A percentile compares a stretch with the other conserved stretches of the same genome.
Conservation (phyloP, 2,113 vertebrate species). For the Mustelus asterias region DNA sequence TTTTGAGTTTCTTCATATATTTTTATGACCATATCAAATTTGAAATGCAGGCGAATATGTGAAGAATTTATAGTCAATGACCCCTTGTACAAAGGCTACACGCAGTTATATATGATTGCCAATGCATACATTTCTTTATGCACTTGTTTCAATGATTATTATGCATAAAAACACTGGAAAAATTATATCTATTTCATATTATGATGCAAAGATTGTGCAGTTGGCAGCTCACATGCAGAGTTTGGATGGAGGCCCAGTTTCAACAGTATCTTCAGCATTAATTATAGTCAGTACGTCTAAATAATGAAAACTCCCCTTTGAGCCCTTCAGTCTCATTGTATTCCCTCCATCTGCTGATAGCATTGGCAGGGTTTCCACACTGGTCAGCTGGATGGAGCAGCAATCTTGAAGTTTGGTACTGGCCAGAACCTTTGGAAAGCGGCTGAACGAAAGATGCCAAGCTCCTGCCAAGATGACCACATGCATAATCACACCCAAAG, state of each 20-base stretch:
- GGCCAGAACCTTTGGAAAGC: not conserved
- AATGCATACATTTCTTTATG: not conserved
- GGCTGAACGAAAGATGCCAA: not conserved
- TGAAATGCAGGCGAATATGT: not conserved
- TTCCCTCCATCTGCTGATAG: not conserved
- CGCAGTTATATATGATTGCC: not conserved
- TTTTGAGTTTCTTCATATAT: not conserved
- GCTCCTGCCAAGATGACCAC: too few relatives aligned
- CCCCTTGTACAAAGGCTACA: not conserved
- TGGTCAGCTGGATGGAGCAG: not conserved
- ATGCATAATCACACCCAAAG: too few relatives aligned
- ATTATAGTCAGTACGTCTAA: not conserved
- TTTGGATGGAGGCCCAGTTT: not conserved
- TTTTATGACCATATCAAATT: not conserved
- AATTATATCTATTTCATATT: not conserved
- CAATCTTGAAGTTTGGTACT: not conserved
- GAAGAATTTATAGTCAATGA: not conserved
- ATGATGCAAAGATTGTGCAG: not conserved
- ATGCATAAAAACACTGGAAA: not conserved
- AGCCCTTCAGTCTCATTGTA: not conserved
- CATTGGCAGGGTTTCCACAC: not conserved
- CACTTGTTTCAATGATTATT: not conserved
- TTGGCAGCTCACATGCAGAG: not conserved
- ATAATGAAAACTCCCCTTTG: not conserved
- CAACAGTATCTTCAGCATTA: not conserved